Conservation (phyloP, 2,797 vertebrate genomes). For the Sebastes itinus region DNA sequence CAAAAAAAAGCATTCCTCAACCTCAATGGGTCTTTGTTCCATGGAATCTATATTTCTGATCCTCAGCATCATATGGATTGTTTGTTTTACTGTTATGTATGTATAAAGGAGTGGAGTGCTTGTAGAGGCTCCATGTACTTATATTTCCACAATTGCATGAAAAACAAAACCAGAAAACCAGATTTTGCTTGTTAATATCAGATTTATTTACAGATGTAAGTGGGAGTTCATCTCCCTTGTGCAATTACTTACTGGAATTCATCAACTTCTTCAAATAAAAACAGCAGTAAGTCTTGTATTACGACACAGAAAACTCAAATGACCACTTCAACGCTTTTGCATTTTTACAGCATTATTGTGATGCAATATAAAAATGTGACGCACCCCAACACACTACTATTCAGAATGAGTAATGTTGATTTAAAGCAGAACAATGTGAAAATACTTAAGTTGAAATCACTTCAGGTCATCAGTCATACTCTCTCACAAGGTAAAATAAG, state of each 20-base stretch:
- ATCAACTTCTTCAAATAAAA: conserved; percentile 43
- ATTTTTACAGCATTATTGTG: conserved; percentile 27
- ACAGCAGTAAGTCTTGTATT: conserved; percentile 26
- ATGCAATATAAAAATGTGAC: conserved; percentile 25
- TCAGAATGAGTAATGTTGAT: conserved; percentile 30
- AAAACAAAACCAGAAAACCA: background rate
- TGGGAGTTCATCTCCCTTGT: conserved; percentile 67
- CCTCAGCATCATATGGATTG: too few relatives aligned
- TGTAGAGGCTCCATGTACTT: background rate
- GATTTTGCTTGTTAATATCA: conserved; percentile 28
- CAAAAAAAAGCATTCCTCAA: too few relatives aligned
- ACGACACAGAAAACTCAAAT: conserved; percentile 17
- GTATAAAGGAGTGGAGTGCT: too few relatives aligned
- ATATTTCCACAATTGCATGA: background rate
- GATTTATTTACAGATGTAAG: conserved; percentile 74
- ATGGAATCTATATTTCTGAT: too few relatives aligned
- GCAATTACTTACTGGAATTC: conserved; percentile 63
- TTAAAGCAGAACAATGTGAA: conserved; percentile 39
- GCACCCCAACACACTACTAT: conserved; percentile 17
- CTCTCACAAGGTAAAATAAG: conserved; percentile 20
- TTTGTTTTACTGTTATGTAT: background rate
- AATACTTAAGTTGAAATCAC: conserved; percentile 23
- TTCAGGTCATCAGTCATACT: conserved; percentile 37
- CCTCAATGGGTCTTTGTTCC: too few relatives aligned
- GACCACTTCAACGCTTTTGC: conserved; percentile 29